A percentile compares a stretch with the other conserved stretches of the same genome.
These are phyloP conservation scores for Eugnorisma glareosa DNA, from an alignment of 2,888 invertebrate genomes.

Conservation along the genomic window DNA sequence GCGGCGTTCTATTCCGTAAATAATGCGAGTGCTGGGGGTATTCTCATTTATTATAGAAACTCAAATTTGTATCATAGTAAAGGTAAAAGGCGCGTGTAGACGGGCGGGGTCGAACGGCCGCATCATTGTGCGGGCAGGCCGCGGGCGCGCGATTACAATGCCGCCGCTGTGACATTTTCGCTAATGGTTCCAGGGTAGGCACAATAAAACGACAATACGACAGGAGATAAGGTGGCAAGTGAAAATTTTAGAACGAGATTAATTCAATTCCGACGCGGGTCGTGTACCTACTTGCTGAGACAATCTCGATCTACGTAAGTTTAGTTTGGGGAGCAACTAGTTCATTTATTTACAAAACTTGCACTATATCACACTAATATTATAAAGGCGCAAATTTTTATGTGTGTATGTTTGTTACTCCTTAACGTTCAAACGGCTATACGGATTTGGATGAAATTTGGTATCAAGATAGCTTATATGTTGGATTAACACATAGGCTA, in stretches of 20 bases:
- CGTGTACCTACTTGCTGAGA: slow-evolving; percentile 62
- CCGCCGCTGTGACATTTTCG: slow-evolving; percentile 90
- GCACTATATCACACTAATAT: too few relatives aligned
- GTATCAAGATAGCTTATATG: too few relatives aligned
- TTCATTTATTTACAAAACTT: neutral
- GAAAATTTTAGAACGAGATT: slow-evolving; percentile 89
- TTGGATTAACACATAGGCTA: too few relatives aligned
- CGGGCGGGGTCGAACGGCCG: slow-evolving; percentile 85
- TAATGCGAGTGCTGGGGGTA: slow-evolving; percentile 74
- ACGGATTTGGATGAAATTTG: too few relatives aligned
- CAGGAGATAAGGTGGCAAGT: slow-evolving; percentile 90
- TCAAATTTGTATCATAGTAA: slow-evolving; percentile 88
- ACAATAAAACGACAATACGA: slow-evolving; percentile 90
- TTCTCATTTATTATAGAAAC: slow-evolving; percentile 87
- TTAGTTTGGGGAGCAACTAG: slow-evolving; percentile 12
- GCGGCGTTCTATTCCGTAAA: slow-evolving; percentile 75
- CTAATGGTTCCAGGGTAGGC: slow-evolving; percentile 90
- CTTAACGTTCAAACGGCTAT: too few relatives aligned
- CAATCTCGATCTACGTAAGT: slow-evolving; percentile 38
- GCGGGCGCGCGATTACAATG: slow-evolving; percentile 88
- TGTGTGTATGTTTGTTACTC: too few relatives aligned
- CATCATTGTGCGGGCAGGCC: slow-evolving; percentile 88
- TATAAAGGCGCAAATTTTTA: too few relatives aligned
- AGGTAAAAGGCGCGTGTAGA: slow-evolving; percentile 84
- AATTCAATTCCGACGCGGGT: slow-evolving; percentile 83